phyloP scores from a whole-genome alignment of 1,140 invertebrate genomes.

The Campodea augens region DNA sequence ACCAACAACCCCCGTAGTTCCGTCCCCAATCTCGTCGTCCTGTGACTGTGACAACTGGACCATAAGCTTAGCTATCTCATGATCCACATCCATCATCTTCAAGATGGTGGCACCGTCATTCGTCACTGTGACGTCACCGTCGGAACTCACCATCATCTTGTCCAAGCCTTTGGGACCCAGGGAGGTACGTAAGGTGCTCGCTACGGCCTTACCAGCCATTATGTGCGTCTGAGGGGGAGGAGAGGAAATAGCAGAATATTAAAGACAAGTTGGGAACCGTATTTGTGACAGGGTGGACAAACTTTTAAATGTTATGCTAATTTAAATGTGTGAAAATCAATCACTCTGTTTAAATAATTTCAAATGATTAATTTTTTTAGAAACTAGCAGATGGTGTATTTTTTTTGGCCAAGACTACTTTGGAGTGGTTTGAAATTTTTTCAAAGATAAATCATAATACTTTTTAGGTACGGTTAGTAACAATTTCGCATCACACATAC shows the following conservation, averaged over 20 bases:
- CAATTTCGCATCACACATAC: no score
- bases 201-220: conserved; percentile 76
- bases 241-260: background rate
- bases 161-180: conserved; percentile 92
- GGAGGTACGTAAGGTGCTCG: conserved; percentile 76
- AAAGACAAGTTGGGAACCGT: no score
- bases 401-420: no score
- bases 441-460: no score
- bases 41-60: conserved; percentile 96
- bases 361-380: no score
- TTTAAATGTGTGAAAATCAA: background rate
- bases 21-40: conserved; percentile 99
- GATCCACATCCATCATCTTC: conserved; percentile 97
- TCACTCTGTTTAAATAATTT: background rate
- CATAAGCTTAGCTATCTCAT: conserved; percentile 95
- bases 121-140: conserved; percentile 94
- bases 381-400: no score
- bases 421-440: no score
- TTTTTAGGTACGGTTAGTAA: no score
- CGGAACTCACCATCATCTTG: conserved; percentile 91
- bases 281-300: background rate
- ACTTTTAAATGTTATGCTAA: background rate
- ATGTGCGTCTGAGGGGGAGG: conserved; percentile 98
- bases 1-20: conserved; percentile 96
- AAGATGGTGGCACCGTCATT: conserved; percentile 99